Evolutionary conservation across 1,140 invertebrate genomes (phyloP), one percentile per base, ranked within the genome.

Genomic region (Chlorops oryzae): DNA sequence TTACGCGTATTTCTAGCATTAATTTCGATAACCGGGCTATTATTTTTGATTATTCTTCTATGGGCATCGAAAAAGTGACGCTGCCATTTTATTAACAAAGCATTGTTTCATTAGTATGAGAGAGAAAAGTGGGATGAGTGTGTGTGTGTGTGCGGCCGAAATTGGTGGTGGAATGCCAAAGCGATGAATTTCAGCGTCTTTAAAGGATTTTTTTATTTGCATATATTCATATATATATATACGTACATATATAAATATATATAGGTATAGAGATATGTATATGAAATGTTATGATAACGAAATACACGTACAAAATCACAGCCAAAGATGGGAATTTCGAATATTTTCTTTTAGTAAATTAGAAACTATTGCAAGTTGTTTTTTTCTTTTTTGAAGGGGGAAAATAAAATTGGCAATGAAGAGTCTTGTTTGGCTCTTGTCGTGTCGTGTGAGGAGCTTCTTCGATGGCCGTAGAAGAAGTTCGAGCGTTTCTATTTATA

Each of bases 301-400:
- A n/a, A n/a, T n/a, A n/a, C n/a, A n/a, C n/a, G n/a, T n/a, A n/a
- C n/a, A n/a, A n/a, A n/a, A n/a, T n/a, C n/a, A n/a, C n/a, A n/a
- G n/a, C n/a, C n/a, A n/a, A n/a, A n/a, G n/a, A n/a, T n/a, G n/a
- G n/a, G n/a, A n/a, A n/a, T n/a, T n/a, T n/a, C n/a, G n/a, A n/a
- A n/a, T n/a, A n/a, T n/a, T n/a, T n/a, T n/a, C n/a, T n/a, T n/a
- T n/a, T n/a, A n/a, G n/a, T n/a, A 35, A 46, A 46, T 20, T 25
- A 21, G 15, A 32, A 49, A 41, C 38, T 49, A 49, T 49, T 49
- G 47, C 35, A 49, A 49, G 24, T 49, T 21, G 28, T 32, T 32
- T 9, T 9, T 32, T 21, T 28, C 22, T 39, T 49, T 49, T 15
- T 27, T 43, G 7, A 18, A 21, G 34, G 25, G 15, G 6, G 40